Base-by-base conservation (phyloP, 2,113 vertebrate species). In the Talpa occidentalis region DNA sequence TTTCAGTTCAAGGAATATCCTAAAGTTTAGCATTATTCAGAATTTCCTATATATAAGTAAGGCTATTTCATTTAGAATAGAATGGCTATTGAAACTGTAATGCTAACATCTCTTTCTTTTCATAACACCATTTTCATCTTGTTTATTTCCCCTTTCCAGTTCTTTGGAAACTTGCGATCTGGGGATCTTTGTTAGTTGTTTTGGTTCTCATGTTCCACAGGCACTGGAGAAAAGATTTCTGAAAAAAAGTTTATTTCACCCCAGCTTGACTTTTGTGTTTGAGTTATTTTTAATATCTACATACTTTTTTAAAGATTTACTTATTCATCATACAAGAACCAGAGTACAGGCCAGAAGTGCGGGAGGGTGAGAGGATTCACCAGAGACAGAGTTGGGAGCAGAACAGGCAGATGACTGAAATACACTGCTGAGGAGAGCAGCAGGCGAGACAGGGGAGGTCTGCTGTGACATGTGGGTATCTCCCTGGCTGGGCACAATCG, bases 211-310 rank as follows among this genome's bases (percentile, higher is more conserved):
- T 92, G 89, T 95, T 95, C 94, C 52, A 17, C 96, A 66, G 83
- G 70, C 92, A 89, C 94, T 92, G 72, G 88, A 95, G 44, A 93
- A 93, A 76, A 96, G 70, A 95, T 96, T 96, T 88, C 80, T 87
- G 44, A 42, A 69, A 82, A 66, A 76, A 30, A 81, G 86, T 90
- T 91, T 83, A 79, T 96, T 94, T 93, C 86, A 66, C 30, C 59
- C 79, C 84, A 92, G 94, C 91, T 94, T 96, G 83, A 72, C 42
- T 94, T 95, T 93, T 81, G 67, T 94, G 93, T 97, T 95, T 95
- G 84, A 89, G 85, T 94, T 97, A 90, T 90, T 97, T 96, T 96
- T 95, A 94, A 96, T 95, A 90, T 97, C 97, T 97, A 94, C 87
- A n/a, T n/a, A n/a, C n/a, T n/a, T n/a, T n/a, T n/a, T n/a, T n/a